These are phyloP conservation scores for Pristionchus arcanus DNA, from an alignment of 2,888 invertebrate species.

Conservation along the genomic window DNA sequence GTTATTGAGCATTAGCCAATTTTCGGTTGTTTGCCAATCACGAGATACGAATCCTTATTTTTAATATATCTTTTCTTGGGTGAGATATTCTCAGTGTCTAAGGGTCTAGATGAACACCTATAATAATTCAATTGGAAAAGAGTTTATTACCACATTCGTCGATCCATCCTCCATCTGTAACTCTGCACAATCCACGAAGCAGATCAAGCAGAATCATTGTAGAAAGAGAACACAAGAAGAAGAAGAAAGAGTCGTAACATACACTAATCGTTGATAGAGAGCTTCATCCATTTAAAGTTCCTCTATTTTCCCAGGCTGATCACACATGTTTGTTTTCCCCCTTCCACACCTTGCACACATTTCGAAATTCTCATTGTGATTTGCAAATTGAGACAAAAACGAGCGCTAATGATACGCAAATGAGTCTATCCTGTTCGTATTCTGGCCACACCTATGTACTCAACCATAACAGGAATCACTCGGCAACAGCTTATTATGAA, in stretches of 20 bases:
- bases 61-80: too few relatives aligned
- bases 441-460: too few relatives aligned
- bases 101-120: neutral
- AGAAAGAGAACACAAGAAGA: neutral
- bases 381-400: neutral
- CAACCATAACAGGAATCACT: too few relatives aligned
- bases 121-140: neutral
- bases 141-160: neutral
- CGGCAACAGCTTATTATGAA: too few relatives aligned
- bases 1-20: neutral
- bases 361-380: neutral
- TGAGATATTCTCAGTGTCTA: neutral
- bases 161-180: neutral
- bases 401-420: too few relatives aligned
- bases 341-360: neutral
- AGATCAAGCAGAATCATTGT: neutral
- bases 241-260: neutral
- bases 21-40: neutral
- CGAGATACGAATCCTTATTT: neutral
- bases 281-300: neutral
- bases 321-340: neutral
- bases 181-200: neutral
- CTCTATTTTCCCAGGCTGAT: neutral
- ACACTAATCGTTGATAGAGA: neutral
- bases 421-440: too few relatives aligned